These are phyloP conservation scores for Resseliella maxima DNA, from an alignment of 2,888 invertebrate species.

Conservation along the genomic window DNA sequence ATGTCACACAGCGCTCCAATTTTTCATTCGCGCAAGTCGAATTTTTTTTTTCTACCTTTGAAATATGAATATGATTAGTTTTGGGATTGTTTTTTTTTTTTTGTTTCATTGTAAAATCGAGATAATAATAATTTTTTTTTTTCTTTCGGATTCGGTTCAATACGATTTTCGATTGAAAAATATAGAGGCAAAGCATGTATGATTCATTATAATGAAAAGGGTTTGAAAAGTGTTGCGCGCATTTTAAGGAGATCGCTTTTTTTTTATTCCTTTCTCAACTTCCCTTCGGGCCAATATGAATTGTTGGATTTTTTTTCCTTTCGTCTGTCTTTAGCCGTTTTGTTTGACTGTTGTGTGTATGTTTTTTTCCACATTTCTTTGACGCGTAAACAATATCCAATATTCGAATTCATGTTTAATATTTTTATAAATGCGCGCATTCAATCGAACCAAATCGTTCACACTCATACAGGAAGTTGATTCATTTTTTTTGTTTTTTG, in stretches of 20 bases:
- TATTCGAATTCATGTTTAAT: slow-evolving; percentile 36
- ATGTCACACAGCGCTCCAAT: neutral
- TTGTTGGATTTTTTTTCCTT: neutral
- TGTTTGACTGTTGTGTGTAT: neutral
- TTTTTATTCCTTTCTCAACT: neutral
- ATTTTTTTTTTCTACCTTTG: slow-evolving; percentile 38
- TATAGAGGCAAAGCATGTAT: neutral
- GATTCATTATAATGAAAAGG: slow-evolving; percentile 30
- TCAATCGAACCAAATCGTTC: slow-evolving; percentile 55
- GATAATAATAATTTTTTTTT: slow-evolving; percentile 47
- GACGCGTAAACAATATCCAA: slow-evolving; percentile 34
- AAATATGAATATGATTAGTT: slow-evolving; percentile 55
- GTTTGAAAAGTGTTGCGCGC: slow-evolving; percentile 49
- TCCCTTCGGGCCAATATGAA: slow-evolving; percentile 52
- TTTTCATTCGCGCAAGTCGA: slow-evolving; percentile 8
- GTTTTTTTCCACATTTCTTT: neutral
- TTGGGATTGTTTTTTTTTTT: slow-evolving; percentile 31
- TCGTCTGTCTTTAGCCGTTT: neutral
- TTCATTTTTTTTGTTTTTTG: neutral
- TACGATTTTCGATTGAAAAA: slow-evolving; percentile 14
- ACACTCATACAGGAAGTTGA: slow-evolving; percentile 54
- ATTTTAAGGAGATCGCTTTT: slow-evolving; percentile 28
- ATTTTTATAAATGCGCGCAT: slow-evolving; percentile 42
- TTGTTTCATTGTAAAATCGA: neutral
- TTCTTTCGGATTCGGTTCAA: neutral